Conservation (phyloP, 2,797 vertebrate species). For the Coranthus polyacanthus region DNA sequence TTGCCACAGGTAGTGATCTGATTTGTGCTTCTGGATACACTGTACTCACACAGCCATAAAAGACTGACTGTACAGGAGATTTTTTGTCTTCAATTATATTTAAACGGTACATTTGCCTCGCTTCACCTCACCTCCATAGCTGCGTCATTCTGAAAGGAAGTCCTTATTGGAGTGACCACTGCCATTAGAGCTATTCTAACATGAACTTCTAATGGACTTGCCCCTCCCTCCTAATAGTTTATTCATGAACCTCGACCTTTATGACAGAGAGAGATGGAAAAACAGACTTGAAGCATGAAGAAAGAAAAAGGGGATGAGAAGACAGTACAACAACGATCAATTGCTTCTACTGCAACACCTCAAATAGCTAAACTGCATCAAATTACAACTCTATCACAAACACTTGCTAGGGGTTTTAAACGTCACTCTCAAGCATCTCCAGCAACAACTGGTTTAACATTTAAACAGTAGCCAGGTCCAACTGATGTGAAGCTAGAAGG, state of each 20-base stretch:
- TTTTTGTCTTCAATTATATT: too few species aligned
- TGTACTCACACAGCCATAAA: too few species aligned
- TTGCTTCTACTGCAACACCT: not conserved
- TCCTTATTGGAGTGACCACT: constrained; percentile 44
- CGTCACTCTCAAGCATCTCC: not conserved
- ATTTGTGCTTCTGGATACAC: too few species aligned
- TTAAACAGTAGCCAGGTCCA: not conserved
- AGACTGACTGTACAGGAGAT: too few species aligned
- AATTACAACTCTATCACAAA: not conserved
- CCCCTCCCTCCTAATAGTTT: constrained; percentile 62
- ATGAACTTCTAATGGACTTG: constrained; percentile 67
- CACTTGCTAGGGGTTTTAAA: not conserved
- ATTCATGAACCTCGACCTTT: constrained; percentile 70
- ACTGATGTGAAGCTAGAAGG: too few species aligned
- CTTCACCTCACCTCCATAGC: not conserved
- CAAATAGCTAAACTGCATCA: constrained; percentile 3
- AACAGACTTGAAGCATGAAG: constrained; percentile 16
- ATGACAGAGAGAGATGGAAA: constrained; percentile 43
- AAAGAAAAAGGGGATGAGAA: not conserved
- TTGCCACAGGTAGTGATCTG: too few species aligned
- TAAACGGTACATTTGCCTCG: too few species aligned
- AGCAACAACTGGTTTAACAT: not conserved
- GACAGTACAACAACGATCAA: not conserved
- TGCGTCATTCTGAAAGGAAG: constrained; percentile 44
- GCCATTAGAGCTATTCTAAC: constrained; percentile 58